A percentile compares a stretch with the other conserved stretches of the same genome.
Evolutionary conservation across 2,888 invertebrate species (phyloP).

Genomic region (Papilio elwesi): DNA sequence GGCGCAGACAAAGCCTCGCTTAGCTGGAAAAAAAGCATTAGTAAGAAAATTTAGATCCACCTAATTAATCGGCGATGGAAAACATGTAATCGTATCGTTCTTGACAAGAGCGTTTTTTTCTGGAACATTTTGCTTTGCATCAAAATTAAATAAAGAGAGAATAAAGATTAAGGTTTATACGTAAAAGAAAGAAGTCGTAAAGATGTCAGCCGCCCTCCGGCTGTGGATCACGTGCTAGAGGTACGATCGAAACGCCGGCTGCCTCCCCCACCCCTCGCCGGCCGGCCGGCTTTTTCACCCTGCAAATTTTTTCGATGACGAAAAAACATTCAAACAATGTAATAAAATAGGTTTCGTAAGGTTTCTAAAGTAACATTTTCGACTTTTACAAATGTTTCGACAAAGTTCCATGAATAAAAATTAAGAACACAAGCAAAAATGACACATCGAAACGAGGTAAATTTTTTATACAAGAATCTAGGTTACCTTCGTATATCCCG

Average conservation of each 20-base stretch:
- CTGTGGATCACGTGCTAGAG: slow-evolving; percentile 31
- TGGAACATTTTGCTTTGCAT: background rate
- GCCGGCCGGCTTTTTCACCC: slow-evolving; percentile 45
- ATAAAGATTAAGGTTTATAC: too few species aligned
- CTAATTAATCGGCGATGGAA: background rate
- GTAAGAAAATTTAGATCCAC: background rate
- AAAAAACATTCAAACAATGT: slow-evolving; percentile 15
- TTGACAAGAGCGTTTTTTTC: background rate
- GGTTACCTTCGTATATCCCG: slow-evolving; percentile 35
- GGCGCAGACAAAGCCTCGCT: slow-evolving; percentile 42
- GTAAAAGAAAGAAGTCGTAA: slow-evolving; percentile 10
- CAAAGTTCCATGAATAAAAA: background rate
- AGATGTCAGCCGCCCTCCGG: slow-evolving; percentile 25
- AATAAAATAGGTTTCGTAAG: background rate
- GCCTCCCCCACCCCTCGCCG: slow-evolving; percentile 48
- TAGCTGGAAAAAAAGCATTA: slow-evolving; percentile 15
- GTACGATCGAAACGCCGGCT: slow-evolving; percentile 39
- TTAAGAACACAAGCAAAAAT: slow-evolving; percentile 32
- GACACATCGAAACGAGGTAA: slow-evolving; percentile 14
- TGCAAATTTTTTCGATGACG: slow-evolving; percentile 23
- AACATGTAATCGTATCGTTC: slow-evolving; percentile 12
- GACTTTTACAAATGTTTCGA: background rate
- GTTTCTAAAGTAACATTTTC: background rate
- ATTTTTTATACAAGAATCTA: slow-evolving; percentile 12
- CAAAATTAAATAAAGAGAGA: slow-evolving; percentile 24